These are phyloP conservation scores for Schizotus pectinicornis DNA, from an alignment of 2,888 invertebrate species.

Conservation along the genomic window DNA sequence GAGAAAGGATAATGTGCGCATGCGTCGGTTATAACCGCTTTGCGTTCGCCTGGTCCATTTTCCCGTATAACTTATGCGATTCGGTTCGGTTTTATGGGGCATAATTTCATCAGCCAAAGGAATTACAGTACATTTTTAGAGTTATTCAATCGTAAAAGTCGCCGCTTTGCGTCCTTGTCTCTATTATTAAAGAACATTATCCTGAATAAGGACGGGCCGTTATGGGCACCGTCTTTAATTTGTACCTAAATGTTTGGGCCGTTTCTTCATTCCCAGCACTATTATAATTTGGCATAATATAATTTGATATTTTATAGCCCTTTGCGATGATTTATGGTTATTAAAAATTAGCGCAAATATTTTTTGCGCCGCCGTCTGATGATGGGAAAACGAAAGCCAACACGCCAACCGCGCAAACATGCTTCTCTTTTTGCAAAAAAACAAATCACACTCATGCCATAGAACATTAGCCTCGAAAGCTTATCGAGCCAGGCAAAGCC, in stretches of 20 bases:
- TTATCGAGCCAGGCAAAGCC: too few species aligned
- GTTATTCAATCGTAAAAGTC: conserved; percentile 53
- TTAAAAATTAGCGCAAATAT: conserved; percentile 48
- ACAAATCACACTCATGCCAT: too few species aligned
- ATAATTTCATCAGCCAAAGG: conserved; percentile 54
- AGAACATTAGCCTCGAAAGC: too few species aligned
- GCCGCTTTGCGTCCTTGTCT: conserved; percentile 47
- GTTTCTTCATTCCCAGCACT: conserved; percentile 45
- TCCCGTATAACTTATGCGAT: conserved; percentile 35
- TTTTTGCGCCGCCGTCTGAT: conserved; percentile 6
- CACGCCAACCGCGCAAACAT: too few species aligned
- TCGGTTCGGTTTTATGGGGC: conserved; percentile 52
- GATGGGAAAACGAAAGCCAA: too few species aligned
- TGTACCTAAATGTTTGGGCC: conserved; percentile 41
- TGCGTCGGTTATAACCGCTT: conserved; percentile 11
- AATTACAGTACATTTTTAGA: conserved; percentile 52
- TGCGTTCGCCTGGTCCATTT: conserved; percentile 14
- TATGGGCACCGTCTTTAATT: conserved; percentile 34
- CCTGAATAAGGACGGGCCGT: conserved; percentile 38
- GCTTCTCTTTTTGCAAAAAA: too few species aligned
- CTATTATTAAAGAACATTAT: conserved; percentile 48
- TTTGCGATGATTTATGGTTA: conserved; percentile 53
- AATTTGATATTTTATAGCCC: conserved; percentile 53
- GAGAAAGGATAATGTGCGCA: neutral
- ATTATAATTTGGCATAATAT: conserved; percentile 54